Conservation (phyloP, 2,113 vertebrate genomes). For the Laticauda colubrina region DNA sequence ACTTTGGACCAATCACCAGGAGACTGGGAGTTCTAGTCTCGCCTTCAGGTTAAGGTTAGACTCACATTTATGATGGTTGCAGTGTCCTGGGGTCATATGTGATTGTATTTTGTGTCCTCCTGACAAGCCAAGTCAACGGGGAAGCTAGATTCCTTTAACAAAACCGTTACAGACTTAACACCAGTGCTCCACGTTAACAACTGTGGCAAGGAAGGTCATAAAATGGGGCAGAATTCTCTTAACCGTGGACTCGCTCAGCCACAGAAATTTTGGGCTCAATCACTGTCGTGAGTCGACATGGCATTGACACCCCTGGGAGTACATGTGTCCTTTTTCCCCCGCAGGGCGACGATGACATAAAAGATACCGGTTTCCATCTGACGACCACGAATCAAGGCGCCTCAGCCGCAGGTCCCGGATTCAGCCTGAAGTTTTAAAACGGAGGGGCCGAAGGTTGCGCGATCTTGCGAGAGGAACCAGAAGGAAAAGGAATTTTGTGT, state of each 20-base stretch:
- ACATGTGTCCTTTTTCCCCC: background rate
- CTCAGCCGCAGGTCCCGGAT: conserved; percentile 91
- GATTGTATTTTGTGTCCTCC: no score
- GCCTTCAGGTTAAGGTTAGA: no score
- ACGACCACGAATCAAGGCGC: conserved; percentile 94
- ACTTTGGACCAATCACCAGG: background rate
- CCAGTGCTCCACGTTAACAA: no score
- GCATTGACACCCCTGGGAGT: background rate
- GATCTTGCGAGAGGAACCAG: rapidly evolving
- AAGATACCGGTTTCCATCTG: conserved; percentile 93
- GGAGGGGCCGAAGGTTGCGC: rapidly evolving
- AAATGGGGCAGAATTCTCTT: background rate
- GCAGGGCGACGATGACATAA: conserved; percentile 92
- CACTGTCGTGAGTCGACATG: rapidly evolving
- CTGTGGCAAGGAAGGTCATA: no score
- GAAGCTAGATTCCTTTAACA: no score
- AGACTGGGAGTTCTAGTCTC: no score
- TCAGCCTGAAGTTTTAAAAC: conserved; percentile 92
- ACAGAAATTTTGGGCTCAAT: background rate
- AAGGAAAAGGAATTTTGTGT: no score
- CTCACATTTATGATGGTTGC: no score
- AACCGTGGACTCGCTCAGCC: background rate
- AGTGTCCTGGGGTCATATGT: no score
- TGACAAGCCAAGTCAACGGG: no score
- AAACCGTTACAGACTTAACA: no score